A percentile compares a stretch with the other conserved stretches of the same genome.
These are phyloP conservation scores for Maconellicoccus hirsutus DNA, from an alignment of 1,140 invertebrate species.

Conservation along the genomic window DNA sequence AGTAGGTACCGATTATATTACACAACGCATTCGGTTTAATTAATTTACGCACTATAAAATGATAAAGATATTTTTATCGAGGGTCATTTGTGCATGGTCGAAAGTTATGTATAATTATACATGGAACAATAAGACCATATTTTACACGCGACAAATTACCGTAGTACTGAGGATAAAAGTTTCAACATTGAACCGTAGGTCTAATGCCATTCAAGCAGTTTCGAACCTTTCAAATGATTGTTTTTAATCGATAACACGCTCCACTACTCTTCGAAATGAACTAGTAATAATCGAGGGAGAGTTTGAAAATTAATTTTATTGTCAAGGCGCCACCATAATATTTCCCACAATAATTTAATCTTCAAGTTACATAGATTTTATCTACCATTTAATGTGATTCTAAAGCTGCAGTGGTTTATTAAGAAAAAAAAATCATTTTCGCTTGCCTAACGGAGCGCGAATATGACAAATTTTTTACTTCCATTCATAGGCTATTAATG, in stretches of 20 bases:
- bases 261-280: not conserved
- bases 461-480: too few species aligned
- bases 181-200: not conserved
- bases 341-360: not conserved
- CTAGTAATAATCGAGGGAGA: not conserved
- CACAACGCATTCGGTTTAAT: too few species aligned
- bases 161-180: not conserved
- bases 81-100: too few species aligned
- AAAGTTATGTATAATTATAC: too few species aligned
- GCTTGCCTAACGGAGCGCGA: too few species aligned
- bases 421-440: too few species aligned
- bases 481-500: too few species aligned
- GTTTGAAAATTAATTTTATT: slow-evolving; percentile 1
- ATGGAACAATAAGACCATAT: too few species aligned
- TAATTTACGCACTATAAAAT: too few species aligned
- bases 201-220: not conserved
- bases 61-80: too few species aligned
- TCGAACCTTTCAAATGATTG: slow-evolving; percentile 9
- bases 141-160: too few species aligned
- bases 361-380: not conserved
- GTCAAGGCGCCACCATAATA: not conserved
- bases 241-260: not conserved
- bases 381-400: not conserved
- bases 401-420: not conserved
- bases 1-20: too few species aligned